Base-by-base conservation (phyloP, 2,797 vertebrate genomes). In the Potorous gilbertii region DNA sequence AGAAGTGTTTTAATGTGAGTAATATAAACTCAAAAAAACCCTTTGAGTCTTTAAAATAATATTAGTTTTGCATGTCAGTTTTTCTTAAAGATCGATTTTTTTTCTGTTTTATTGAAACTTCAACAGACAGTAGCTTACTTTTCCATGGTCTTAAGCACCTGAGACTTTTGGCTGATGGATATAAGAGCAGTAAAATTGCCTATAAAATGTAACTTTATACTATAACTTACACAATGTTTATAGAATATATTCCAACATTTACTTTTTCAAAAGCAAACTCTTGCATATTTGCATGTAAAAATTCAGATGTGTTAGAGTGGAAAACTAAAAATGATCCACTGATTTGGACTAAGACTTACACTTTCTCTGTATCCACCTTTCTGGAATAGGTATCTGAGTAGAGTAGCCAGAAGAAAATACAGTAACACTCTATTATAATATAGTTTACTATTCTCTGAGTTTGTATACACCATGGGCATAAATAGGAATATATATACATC, bases 101-200 rank as follows among this genome's bases (percentile, higher is more conserved):
- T 97, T 96, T 97, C 98, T 93, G 29, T 98, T 98, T 99, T 98
- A 98, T 98, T 98, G 98, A 98, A 98, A 98, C 91, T 97, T 98
- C 97, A 98, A 96, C 94, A 98, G 98, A 98, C 98, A 98, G 98
- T 98, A 98, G 98, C 98, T 98, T 98, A 98, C 98, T 98, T 98
- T 98, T 98, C 98, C 97, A 98, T 94, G 95, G 95, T 97, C 93
- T 96, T 98, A 98, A 98, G 98, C 98, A 98, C 98, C 98, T 98
- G 98, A 98, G 96, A 98, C 97, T 98, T 99, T 98, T 98, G 98
- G 98, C 98, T 98, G 98, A 98, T 98, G 97, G 94, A 97, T 97
- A 94, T 90, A 98, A 97, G 96, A 92, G 97, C 93, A 97, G 97
- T 98, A 98, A 98, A 99, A 98, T 97, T 98, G 98, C 94, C 97